Base-by-base conservation (phyloP, 2,797 vertebrate genomes). In the Diplodus sargus region DNA sequence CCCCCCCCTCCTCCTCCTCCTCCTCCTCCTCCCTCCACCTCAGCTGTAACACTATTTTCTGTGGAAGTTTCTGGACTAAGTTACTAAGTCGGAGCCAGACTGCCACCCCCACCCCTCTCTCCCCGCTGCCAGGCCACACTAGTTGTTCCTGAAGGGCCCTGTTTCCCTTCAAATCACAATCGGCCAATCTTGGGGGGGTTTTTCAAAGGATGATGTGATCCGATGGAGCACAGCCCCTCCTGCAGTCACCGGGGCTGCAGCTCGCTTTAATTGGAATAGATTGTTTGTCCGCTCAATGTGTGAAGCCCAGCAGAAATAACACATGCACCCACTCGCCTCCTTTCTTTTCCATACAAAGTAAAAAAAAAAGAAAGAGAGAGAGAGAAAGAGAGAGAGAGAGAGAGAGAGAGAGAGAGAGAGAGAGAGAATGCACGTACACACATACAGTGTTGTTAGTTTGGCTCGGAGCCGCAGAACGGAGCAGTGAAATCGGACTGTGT, bases 191-290 rank as follows among this genome's bases (percentile, higher is more conserved):
- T 15, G 71, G 57, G 72, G 18, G 57, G 72, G 16, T 56, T 72
- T 90, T 91, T 90, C 77, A 90, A 89, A 91, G 91, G 87, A 86
- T 85, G 88, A 92, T 88, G 91, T 89, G 93, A 93, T 89, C 85
- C 81, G 79, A 72, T 90, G 84, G 84, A 93, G 87, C 87, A 74
- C 60, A 48, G 82, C 74, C 76, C 84, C 75, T 76, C 76, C 77
- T 86, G 85, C 86, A 84, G 87, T 87, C 83, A 76, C 86, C 85
- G 58, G 76, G 80, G 82, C 85, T 85, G 83, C 86, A 79, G 84
- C 83, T 79, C 34, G 48, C 82, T 91, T 92, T 94, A 93, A 94
- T 94, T 94, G 88, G 89, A 94, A 93, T 93, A 89, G 92, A 93
- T 92, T 91, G 90, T 94, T 92, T 88, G 89, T 92, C 90, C 79